Evolutionary conservation across 2,797 vertebrate species (phyloP), one percentile per base, ranked within the genome.

Genomic region (Lithobates sylvaticus): DNA sequence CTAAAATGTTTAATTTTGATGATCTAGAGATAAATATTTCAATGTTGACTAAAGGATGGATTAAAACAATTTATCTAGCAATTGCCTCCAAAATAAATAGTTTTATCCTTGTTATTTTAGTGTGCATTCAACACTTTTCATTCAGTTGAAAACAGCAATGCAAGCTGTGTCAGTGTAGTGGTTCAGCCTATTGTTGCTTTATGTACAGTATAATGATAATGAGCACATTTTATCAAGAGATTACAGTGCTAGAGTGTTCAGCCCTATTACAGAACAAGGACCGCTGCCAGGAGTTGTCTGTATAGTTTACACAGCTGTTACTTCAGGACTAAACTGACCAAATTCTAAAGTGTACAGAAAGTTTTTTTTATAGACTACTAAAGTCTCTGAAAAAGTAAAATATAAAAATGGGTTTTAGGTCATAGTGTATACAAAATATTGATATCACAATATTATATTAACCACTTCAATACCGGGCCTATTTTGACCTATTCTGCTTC

Each of bases 121-220:
- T 85, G 69, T 85, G 64, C 72, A 81, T 76, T 86, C 84, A 86
- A 86, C 78, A 76, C 44, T 69, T 86, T 85, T 76, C 65, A 86
- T 86, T 86, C 64, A 81, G n/a, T 32, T 70, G 65, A 70, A 76
- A 81, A 81, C 0, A 81, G 65, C 65, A 76, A n/a, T 69, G 61
- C 42, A 78, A 69, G 84, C 42, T 18, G 26, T 61, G 44, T 61
- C 69, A 81, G 47, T 70, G 32, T 69, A 67, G 64, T 29, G 34
- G 64, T 70, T 18, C 65, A 36, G 72, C 21, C 84, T 76, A 76
- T 86, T 86, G 84, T 86, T 76, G 47, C 73, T 76, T 86, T 86
- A 81, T 86, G 36, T 85, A 81, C 47, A 64, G 65, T 86, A 69
- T 75, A 76, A 86, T 81, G 84, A 69, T 86, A 86, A 81, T 76